Evolutionary conservation across 1,140 invertebrate genomes (phyloP), one percentile per base, ranked within the genome.

Genomic region (Zaprionus camerounensis): DNA sequence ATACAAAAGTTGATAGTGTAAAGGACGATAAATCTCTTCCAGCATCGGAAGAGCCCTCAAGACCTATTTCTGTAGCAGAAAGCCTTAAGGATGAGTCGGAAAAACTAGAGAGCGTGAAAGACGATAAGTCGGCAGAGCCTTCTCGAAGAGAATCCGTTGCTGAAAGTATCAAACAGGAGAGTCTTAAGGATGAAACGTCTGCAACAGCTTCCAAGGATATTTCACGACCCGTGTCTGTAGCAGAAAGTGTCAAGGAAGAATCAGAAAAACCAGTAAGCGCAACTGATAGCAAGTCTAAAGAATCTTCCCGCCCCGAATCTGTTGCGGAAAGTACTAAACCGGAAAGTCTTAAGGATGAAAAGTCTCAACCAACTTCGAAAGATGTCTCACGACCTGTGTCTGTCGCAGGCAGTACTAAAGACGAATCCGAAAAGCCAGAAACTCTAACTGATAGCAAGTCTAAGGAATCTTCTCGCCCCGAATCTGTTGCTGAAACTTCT

Each of bases 331-430:
- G 59, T 20, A 17, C 17, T 0, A 74, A 74, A 11, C 20, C 59
- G 1, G 58, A 55, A 34, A 62, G 57, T 41, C 11, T 38, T 4
- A 63, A 62, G 24, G 70, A 63, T 57, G 68, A 63, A 3, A 71
- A 56, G 51, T 71, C 68, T 17, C 9, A 6, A 12, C 34, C 59
- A 7, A 7, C 26, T 3, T 71, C 68, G 1, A 71, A 71, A 24
- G 68, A 71, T 12, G 31, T 5, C 3, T 71, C 68, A 6, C 49
- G 68, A 15, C 59, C 67, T 12, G 71, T 66, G 31, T 81, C 79
- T 34, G 79, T 68, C 1, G 65, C 46, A 9, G 76, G 24, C 17
- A 64, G 62, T 17, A 46, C 38, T 3, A 64, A 64, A 24, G 68
- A 71, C 24, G 73, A 76, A 2, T 26, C 13, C 5, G 70, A 62